Evolutionary conservation across 2,888 invertebrate genomes (phyloP).

Genomic region (Hipparchia semele): DNA sequence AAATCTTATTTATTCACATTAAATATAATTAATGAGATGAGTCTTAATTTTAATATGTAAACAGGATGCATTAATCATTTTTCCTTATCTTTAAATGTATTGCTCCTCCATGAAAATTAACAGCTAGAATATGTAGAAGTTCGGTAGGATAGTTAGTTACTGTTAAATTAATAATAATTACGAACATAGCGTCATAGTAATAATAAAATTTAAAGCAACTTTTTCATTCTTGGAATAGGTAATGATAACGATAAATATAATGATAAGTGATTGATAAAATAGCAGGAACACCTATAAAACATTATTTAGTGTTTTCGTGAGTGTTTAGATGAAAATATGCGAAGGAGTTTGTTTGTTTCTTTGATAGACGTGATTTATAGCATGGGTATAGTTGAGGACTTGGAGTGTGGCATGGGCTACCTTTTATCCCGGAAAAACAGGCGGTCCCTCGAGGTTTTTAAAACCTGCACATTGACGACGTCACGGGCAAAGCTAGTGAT

Average conservation of each 20-base stretch:
- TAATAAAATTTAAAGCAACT: not conserved
- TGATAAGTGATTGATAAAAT: not conserved
- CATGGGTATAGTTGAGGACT: not conserved
- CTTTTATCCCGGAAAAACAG: too few species aligned
- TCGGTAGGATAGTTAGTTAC: not conserved
- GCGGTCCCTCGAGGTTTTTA: too few species aligned
- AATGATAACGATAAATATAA: not conserved
- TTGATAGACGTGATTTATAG: too few species aligned
- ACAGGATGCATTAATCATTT: constrained; percentile 21
- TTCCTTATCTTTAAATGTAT: constrained; percentile 14
- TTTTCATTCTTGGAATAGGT: not conserved
- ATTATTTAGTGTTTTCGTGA: not conserved
- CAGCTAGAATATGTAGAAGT: not conserved
- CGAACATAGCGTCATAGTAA: not conserved
- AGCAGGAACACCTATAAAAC: not conserved
- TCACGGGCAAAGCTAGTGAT: too few species aligned
- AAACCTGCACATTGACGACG: too few species aligned
- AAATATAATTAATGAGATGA: constrained; percentile 1
- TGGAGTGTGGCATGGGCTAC: too few species aligned
- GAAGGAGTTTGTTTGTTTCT: too few species aligned
- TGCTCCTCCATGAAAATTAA: not conserved
- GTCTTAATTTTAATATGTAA: constrained; percentile 9
- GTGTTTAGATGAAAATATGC: too few species aligned
- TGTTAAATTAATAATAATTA: not conserved
- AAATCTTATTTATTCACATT: not conserved